Evolutionary conservation across 2,888 invertebrate genomes (phyloP).

Genomic region (Vanessa cardui): DNA sequence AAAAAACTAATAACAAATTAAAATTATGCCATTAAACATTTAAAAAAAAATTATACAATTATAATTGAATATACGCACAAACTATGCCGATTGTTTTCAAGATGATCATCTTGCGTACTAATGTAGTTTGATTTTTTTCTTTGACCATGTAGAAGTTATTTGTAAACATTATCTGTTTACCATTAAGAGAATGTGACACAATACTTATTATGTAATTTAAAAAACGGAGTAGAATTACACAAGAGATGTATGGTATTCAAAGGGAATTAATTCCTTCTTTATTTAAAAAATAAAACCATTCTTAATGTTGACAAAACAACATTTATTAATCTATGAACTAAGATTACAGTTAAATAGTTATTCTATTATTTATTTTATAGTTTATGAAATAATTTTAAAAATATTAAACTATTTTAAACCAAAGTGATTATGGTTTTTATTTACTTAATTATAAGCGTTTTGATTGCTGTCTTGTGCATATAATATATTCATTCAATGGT

Average conservation of each 20-base stretch:
- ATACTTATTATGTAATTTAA: background rate
- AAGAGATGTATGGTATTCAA: background rate
- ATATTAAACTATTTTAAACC: conserved; percentile 4
- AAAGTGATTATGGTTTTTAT: conserved; percentile 3
- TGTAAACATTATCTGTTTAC: conserved; percentile 20
- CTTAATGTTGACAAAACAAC: too few relatives aligned
- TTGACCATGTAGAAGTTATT: conserved; percentile 10
- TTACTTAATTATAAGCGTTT: conserved; percentile 26
- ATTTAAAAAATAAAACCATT: too few relatives aligned
- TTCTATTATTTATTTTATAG: too few relatives aligned
- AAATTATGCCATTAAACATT: background rate
- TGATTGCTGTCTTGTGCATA: background rate
- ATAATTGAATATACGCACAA: conserved; percentile 23
- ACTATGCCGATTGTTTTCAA: conserved; percentile 26
- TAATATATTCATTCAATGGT: too few relatives aligned
- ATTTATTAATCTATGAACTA: too few relatives aligned
- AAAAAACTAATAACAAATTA: conserved; percentile 9
- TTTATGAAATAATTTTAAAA: too few relatives aligned
- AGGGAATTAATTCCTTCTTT: background rate
- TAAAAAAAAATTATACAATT: background rate
- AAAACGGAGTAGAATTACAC: too few relatives aligned
- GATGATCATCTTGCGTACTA: conserved; percentile 27
- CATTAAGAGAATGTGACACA: conserved; percentile 18
- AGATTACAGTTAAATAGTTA: too few relatives aligned
- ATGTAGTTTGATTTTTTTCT: background rate